These are phyloP conservation scores for Tetrax tetrax DNA, from an alignment of 2,113 vertebrate species.

Conservation along the genomic window DNA sequence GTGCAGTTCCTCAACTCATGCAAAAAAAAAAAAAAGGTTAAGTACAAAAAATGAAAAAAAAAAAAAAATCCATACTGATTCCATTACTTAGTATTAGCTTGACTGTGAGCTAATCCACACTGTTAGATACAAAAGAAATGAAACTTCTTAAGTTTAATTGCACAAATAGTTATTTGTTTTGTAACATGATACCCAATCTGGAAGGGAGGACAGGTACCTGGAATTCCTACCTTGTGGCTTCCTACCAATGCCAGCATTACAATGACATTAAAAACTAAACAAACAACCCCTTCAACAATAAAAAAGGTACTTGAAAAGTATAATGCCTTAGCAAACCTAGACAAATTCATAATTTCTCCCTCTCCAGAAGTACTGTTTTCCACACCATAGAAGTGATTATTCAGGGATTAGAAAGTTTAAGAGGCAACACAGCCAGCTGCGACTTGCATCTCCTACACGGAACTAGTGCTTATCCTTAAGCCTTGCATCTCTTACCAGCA, in stretches of 20 bases:
- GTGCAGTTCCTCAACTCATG: not conserved
- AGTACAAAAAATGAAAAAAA: not conserved
- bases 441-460: not conserved
- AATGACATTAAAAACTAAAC: not conserved
- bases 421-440: not conserved
- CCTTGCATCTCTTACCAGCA: not conserved
- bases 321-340: not conserved
- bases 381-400: not conserved
- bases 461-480: not conserved
- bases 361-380: not conserved
- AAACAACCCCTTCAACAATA: not conserved
- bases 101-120: not conserved
- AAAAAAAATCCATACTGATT: not conserved
- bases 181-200: rapidly evolving
- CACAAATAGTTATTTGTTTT: not conserved
- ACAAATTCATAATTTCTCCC: not conserved
- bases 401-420: not conserved
- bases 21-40: not conserved
- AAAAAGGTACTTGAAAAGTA: not conserved
- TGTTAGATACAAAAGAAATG: not conserved
- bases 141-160: not conserved
- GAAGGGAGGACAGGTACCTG: not conserved
- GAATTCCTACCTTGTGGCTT: not conserved
- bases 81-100: not conserved
- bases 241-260: not conserved